Conservation (phyloP, 1,140 invertebrate genomes). For the Drosophila parabipectinata region DNA sequence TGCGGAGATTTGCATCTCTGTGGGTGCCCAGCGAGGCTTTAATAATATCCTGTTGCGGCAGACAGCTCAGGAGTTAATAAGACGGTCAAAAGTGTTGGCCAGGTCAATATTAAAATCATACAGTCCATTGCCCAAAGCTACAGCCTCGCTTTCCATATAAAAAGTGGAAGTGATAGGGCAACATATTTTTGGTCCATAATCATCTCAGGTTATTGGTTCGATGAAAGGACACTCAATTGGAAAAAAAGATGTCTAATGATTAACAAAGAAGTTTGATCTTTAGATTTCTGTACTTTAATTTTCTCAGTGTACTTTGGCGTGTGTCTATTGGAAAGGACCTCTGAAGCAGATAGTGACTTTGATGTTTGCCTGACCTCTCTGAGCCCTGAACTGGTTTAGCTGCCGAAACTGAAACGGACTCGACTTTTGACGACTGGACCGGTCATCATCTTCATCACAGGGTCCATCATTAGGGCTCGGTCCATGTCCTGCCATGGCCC, state of each 20-base stretch:
- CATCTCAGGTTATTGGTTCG: slow-evolving; percentile 45
- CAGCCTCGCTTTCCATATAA: slow-evolving; percentile 65
- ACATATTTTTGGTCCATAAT: slow-evolving; percentile 32
- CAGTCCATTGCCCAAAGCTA: slow-evolving; percentile 73
- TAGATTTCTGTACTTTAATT: not conserved
- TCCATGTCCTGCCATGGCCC: slow-evolving; percentile 12
- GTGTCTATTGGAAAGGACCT: not conserved
- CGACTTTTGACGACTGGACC: slow-evolving; percentile 33
- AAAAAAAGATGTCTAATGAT: not conserved
- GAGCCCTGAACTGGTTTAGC: slow-evolving; percentile 28
- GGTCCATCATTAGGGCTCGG: slow-evolving; percentile 10
- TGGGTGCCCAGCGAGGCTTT: slow-evolving; percentile 41
- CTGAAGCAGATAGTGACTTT: slow-evolving; percentile 53
- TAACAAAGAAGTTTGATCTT: not conserved
- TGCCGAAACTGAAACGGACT: slow-evolving; percentile 1
- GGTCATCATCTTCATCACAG: slow-evolving; percentile 17
- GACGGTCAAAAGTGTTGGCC: slow-evolving; percentile 45
- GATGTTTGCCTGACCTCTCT: slow-evolving; percentile 53
- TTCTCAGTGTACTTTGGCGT: not conserved
- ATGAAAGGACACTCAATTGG: slow-evolving; percentile 10
- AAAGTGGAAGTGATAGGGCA: slow-evolving; percentile 63
- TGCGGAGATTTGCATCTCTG: slow-evolving; percentile 42
- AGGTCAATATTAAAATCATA: slow-evolving; percentile 73
- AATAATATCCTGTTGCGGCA: slow-evolving; percentile 32
- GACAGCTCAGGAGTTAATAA: slow-evolving; percentile 44